Evolutionary conservation across 2,888 invertebrate genomes (phyloP).

Genomic region (Melipona beecheii): DNA sequence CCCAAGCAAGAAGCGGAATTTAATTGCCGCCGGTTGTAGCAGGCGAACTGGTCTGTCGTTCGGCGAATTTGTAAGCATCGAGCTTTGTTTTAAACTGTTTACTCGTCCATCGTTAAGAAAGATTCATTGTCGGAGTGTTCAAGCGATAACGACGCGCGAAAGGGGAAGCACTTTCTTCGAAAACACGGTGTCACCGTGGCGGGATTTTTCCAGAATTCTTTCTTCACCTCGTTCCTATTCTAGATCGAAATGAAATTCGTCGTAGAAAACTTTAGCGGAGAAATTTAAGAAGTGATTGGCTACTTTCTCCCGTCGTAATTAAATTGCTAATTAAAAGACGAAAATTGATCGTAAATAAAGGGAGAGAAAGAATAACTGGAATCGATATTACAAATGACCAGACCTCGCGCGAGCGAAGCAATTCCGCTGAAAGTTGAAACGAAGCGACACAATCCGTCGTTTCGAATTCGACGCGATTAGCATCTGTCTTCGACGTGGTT

Average conservation of each 20-base stretch:
- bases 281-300: not conserved
- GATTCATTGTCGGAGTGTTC: conserved; percentile 4
- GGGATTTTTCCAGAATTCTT: not conserved
- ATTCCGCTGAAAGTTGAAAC: conserved; percentile 26
- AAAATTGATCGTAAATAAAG: not conserved
- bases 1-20: conserved; percentile 53
- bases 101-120: conserved; percentile 19
- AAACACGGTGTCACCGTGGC: not conserved
- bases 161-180: not conserved
- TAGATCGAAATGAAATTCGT: not conserved
- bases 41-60: conserved; percentile 22
- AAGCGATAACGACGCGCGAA: not conserved
- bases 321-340: not conserved
- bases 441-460: conserved; percentile 1
- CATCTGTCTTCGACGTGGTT: conserved; percentile 15
- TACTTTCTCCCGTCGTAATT: too few relatives aligned
- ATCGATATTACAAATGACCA: not conserved
- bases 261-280: not conserved
- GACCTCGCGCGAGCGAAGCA: not conserved
- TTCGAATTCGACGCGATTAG: conserved; percentile 2
- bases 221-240: not conserved
- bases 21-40: conserved; percentile 47
- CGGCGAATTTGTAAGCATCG: conserved; percentile 33
- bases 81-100: not conserved
- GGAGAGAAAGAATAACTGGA: not conserved